These are phyloP conservation scores for Sarcoramphus papa DNA, from an alignment of 2,797 vertebrate species.

Conservation along the genomic window DNA sequence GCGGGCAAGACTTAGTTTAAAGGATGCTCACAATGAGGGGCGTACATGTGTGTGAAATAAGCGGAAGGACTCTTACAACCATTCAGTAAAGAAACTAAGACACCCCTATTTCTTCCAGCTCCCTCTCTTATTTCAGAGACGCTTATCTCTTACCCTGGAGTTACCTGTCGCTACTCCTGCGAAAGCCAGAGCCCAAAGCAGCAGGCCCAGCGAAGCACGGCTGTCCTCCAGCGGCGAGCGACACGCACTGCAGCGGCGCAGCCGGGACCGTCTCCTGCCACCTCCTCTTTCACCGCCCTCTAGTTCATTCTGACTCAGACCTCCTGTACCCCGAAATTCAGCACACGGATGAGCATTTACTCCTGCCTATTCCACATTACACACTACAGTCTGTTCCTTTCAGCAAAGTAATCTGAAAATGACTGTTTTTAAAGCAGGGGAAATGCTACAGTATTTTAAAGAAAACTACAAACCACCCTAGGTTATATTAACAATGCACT, in stretches of 20 bases:
- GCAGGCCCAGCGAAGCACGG: neutral
- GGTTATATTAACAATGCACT: neutral
- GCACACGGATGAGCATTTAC: neutral
- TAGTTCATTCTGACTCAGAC: neutral
- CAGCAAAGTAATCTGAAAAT: neutral
- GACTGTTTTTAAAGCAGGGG: neutral
- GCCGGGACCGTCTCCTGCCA: neutral
- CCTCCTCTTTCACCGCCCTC: neutral
- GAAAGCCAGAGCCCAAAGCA: neutral
- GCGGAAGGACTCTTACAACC: neutral
- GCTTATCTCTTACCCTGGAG: neutral
- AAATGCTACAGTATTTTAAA: neutral
- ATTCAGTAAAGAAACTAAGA: neutral
- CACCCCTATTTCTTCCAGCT: neutral
- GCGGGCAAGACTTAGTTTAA: neutral
- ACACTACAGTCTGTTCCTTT: rapidly evolving
- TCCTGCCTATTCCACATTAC: neutral
- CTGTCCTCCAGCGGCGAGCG: neutral
- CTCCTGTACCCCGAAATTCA: neutral
- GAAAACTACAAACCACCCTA: neutral
- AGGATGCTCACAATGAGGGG: neutral
- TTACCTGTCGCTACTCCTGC: neutral
- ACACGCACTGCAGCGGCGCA: neutral
- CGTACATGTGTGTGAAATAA: rapidly evolving
- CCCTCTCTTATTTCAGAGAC: neutral